phyloP scores from a whole-genome alignment of 1,140 invertebrate species.

The Philotrypesis tridentata region DNA sequence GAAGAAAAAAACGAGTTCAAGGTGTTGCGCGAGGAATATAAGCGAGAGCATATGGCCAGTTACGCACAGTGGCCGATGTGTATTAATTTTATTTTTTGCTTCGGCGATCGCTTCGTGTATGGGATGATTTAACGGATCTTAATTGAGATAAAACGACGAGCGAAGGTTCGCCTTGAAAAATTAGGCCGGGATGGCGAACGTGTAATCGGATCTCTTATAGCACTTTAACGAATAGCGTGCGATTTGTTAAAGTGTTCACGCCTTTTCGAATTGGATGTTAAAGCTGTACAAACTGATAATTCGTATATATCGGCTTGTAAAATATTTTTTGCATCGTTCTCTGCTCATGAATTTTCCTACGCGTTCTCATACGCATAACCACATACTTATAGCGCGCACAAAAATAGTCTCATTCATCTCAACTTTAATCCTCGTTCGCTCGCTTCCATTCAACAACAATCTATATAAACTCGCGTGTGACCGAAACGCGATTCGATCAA shows the following conservation, averaged over 20 bases:
- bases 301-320: too few relatives aligned
- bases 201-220: neutral
- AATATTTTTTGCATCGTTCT: too few relatives aligned
- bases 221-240: neutral
- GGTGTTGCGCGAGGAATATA: neutral
- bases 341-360: too few relatives aligned
- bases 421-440: too few relatives aligned
- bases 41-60: constrained; percentile 7
- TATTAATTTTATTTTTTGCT: neutral
- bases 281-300: too few relatives aligned
- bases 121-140: constrained; percentile 3
- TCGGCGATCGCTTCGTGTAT: neutral
- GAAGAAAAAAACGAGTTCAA: constrained; percentile 21
- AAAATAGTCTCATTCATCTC: too few relatives aligned
- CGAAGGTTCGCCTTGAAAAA: neutral
- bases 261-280: too few relatives aligned
- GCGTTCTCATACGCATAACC: too few relatives aligned
- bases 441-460: neutral
- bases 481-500: neutral
- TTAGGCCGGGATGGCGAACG: neutral
- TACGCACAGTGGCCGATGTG: neutral
- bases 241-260: neutral
- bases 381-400: too few relatives aligned
- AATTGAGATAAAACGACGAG: constrained; percentile 4
- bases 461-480: neutral